Conservation (phyloP, 2,797 vertebrate genomes). For the Chaetodon trifasciatus region DNA sequence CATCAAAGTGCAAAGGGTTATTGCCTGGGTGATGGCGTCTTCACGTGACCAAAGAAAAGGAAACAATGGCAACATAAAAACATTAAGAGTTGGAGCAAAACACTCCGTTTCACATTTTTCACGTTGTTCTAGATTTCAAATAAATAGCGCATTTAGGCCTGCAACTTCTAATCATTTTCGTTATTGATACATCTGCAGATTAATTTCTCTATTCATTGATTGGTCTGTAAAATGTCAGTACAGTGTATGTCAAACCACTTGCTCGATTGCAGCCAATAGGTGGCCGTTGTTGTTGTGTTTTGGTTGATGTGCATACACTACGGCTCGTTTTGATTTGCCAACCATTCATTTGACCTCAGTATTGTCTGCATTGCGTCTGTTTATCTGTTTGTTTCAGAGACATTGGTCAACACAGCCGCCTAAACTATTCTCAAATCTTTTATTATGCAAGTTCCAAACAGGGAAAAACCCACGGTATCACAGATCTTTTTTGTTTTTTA, state of each 20-base stretch:
- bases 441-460: neutral
- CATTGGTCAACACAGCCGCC: constrained; percentile 21
- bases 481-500: neutral
- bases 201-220: neutral
- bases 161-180: neutral
- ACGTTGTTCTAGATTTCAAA: neutral
- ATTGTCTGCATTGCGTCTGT: constrained; percentile 14
- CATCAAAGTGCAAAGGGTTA: too few species aligned
- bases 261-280: neutral
- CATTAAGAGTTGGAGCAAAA: neutral
- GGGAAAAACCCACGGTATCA: neutral
- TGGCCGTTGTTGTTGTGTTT: constrained; percentile 19
- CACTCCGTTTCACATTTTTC: neutral
- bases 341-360: constrained; percentile 19
- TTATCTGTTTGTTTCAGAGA: constrained; percentile 19
- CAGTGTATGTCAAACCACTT: neutral
- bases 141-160: neutral
- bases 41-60: neutral
- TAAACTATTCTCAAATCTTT: neutral
- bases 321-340: neutral
- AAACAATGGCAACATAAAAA: neutral
- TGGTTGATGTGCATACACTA: neutral
- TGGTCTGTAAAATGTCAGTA: neutral
- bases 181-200: neutral
- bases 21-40: neutral